These are phyloP conservation scores for Pollenia amentaria DNA, from an alignment of 2,888 invertebrate genomes.

Conservation along the genomic window DNA sequence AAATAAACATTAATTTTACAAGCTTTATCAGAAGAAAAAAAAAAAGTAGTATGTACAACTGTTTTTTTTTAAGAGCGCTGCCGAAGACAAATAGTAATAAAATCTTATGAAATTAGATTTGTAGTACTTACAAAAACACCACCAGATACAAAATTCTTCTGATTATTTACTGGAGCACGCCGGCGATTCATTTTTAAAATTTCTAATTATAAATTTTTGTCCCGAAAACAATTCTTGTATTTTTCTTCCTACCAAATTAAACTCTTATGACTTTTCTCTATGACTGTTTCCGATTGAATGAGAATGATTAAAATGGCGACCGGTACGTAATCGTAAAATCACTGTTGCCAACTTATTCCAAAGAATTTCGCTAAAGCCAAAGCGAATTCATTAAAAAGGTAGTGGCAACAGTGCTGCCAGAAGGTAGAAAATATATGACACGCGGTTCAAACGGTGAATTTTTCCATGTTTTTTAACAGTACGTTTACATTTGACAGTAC, in stretches of 20 bases:
- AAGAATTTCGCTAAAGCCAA: too few relatives aligned
- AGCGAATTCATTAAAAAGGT: too few relatives aligned
- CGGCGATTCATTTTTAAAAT: conserved; percentile 77
- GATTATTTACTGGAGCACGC: conserved; percentile 40
- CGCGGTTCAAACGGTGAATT: too few relatives aligned
- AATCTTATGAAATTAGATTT: conserved; percentile 2
- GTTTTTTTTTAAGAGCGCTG: not conserved
- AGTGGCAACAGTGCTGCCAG: too few relatives aligned
- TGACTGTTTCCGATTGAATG: conserved; percentile 30
- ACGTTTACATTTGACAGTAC: too few relatives aligned
- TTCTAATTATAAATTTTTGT: not conserved
- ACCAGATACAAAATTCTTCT: conserved; percentile 77
- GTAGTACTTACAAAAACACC: conserved; percentile 78
- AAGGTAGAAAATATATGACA: too few relatives aligned
- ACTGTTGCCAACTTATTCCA: too few relatives aligned
- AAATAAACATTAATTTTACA: conserved; percentile 34
- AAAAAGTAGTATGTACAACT: not conserved
- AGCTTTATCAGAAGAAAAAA: not conserved
- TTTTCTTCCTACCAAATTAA: not conserved
- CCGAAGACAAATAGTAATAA: not conserved
- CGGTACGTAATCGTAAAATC: not conserved
- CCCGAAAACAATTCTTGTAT: not conserved
- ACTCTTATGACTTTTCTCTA: not conserved
- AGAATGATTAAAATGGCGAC: conserved; percentile 36
- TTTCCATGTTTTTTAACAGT: too few relatives aligned